Evolutionary conservation across 2,797 vertebrate species (phyloP).

Genomic region (Eulemur rubriventer): DNA sequence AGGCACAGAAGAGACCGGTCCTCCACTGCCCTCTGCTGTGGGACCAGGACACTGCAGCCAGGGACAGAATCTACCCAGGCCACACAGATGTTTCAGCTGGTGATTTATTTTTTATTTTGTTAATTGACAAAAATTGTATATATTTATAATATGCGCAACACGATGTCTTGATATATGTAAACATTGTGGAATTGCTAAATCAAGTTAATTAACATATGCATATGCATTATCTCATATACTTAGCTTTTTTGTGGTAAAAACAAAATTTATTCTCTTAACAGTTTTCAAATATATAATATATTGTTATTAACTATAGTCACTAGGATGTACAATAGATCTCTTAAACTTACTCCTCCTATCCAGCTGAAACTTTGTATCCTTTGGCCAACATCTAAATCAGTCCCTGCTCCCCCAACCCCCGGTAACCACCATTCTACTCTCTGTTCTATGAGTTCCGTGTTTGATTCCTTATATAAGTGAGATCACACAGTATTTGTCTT

Average conservation of each 20-base stretch:
- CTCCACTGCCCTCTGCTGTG: slow-evolving; percentile 79
- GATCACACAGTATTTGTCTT: background rate
- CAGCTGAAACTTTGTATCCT: background rate
- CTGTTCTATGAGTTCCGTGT: background rate
- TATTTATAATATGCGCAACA: background rate
- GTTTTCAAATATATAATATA: background rate
- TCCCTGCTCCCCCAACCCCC: background rate
- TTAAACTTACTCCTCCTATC: background rate
- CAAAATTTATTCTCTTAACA: background rate
- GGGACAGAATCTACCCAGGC: background rate
- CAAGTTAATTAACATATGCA: background rate
- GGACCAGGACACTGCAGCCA: slow-evolving; percentile 3
- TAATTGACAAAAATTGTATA: background rate
- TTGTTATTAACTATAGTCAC: background rate
- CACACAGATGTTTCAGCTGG: background rate
- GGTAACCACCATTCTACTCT: background rate
- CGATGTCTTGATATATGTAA: background rate
- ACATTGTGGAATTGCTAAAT: background rate
- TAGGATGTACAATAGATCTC: no score
- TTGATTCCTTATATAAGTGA: background rate
- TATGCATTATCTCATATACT: background rate
- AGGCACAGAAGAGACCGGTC: background rate
- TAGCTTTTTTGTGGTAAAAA: background rate
- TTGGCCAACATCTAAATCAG: background rate
- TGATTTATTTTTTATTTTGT: background rate